phyloP scores from a whole-genome alignment of 2,888 invertebrate species.

The Rhagophthalmus giganteus region DNA sequence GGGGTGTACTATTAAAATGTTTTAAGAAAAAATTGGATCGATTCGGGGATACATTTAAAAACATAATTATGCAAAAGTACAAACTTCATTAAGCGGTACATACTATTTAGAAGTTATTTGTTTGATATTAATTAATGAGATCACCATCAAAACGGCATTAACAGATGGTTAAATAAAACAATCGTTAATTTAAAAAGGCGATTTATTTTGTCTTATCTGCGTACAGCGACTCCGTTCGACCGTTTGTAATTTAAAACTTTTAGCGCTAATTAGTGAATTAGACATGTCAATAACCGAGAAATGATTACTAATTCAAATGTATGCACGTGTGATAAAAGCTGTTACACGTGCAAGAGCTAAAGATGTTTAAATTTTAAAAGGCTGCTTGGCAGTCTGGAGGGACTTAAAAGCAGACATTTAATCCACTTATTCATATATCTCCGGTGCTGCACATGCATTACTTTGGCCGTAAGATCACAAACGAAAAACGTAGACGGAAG shows the following conservation, averaged over 20 bases:
- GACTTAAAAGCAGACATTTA: constrained; percentile 8
- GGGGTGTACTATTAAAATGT: no score
- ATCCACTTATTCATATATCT: constrained; percentile 13
- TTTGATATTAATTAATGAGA: no score
- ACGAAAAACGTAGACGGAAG: background rate
- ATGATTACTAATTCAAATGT: background rate
- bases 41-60: no score
- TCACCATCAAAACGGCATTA: no score
- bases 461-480: background rate
- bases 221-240: background rate
- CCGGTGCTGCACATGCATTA: constrained; percentile 12
- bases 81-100: no score
- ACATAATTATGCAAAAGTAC: no score
- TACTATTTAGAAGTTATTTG: no score
- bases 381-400: background rate
- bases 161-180: no score
- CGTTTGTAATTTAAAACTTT: background rate
- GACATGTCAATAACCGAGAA: background rate
- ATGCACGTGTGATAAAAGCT: background rate
- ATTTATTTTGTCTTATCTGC: no score
- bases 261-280: no score
- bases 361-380: background rate
- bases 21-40: no score
- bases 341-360: constrained; percentile 7
- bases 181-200: no score